Evolutionary conservation across 2,113 vertebrate species (phyloP).

Genomic region (Tragelaphus strepsiceros): DNA sequence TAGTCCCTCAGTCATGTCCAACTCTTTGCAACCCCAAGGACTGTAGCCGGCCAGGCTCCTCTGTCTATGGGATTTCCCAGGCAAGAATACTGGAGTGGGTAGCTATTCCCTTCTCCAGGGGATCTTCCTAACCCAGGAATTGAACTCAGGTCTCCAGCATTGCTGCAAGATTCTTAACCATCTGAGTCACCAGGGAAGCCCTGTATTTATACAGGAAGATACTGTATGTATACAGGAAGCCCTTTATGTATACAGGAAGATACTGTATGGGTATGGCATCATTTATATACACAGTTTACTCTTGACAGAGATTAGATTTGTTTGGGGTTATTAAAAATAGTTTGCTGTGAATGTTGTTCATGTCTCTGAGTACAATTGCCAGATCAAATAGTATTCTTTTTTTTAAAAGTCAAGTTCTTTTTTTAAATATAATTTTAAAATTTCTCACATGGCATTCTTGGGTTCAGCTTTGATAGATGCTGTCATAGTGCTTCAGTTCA

Average conservation of each 20-base stretch:
- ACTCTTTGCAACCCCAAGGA: not conserved
- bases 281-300: not conserved
- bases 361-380: not conserved
- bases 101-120: not conserved
- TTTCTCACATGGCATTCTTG: not conserved
- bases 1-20: not conserved
- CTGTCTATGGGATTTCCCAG: not conserved
- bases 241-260: not conserved
- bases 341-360: not conserved
- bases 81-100: not conserved
- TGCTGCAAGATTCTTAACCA: not conserved
- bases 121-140: not conserved
- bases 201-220: not conserved
- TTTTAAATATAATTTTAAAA: not conserved
- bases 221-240: not conserved
- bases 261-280: not conserved
- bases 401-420: not conserved
- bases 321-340: constrained; percentile 10
- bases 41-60: not conserved
- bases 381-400: not conserved
- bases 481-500: not conserved
- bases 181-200: not conserved
- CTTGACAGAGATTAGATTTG: not conserved
- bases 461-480: not conserved
- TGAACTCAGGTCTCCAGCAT: not conserved